Base-by-base conservation (phyloP, 2,888 invertebrate species). In the Idaea dimidiata region DNA sequence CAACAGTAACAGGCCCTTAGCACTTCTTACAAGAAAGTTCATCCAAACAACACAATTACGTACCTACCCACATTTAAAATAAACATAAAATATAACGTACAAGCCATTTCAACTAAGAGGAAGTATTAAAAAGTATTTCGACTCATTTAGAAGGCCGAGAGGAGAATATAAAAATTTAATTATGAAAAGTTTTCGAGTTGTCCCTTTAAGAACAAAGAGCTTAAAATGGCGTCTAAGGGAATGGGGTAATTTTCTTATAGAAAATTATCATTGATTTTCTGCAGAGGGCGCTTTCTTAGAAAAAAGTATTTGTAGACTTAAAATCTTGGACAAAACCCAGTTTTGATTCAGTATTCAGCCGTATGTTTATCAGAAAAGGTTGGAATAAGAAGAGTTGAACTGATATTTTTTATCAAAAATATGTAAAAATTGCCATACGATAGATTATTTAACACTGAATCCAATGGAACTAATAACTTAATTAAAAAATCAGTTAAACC, bases 131-230 rank as follows among this genome's bases (percentile, higher is more conserved):
- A 74, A 77, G 81, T 73, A 74, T 76, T 79, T 73, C 68, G 68
- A 64, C 73, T 76, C 76, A 78, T 82, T 80, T 74, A 77, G 72
- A 70, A 74, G 67, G 72, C 74, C 74, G 77, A 75, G 72, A 66
- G 14, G 43, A 69, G 77, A 75, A 76, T 78, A 76, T 83, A 83
- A 85, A 87, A 87, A 83, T 80, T 84, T 87, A 86, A 89, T 88
- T 85, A 84, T 73, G 73, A 77, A 85, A 88, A 84, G 80, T 88
- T 87, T 77, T 69, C 63, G 70, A 64, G 62, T 65, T 79, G 80
- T 79, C 76, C 76, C 75, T 76, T 77, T 77, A 78, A 77, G 77
- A 88, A 87, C 88, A 66, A 88, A 87, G 79, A 78, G 79, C 79
- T 83, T 82, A 80, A 77, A 81, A 73, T 72, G 76, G 72, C 65